These are phyloP conservation scores for Dichetophora obliterata DNA, from an alignment of 2,888 invertebrate genomes.

Conservation along the genomic window DNA sequence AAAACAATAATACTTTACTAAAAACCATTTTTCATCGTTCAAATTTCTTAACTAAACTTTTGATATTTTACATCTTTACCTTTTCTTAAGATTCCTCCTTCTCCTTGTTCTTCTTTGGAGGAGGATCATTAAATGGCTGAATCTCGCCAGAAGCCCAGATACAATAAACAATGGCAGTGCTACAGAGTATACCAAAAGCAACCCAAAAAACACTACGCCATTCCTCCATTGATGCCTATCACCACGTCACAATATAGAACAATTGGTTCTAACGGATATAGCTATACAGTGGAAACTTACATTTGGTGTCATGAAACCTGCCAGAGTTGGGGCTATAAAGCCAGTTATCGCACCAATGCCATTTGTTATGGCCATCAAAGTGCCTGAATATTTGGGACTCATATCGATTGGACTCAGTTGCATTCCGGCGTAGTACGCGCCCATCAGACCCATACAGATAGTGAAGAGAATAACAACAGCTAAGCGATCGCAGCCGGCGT, in stretches of 20 bases:
- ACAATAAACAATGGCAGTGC: constrained; percentile 79
- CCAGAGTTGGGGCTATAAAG: constrained; percentile 76
- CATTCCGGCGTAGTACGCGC: constrained; percentile 77
- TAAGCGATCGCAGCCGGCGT: constrained; percentile 74
- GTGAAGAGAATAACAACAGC: constrained; percentile 74
- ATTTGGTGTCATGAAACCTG: constrained; percentile 75
- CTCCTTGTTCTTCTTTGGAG: constrained; percentile 16
- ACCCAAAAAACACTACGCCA: constrained; percentile 89
- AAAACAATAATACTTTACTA: no score
- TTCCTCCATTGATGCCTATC: constrained; percentile 74
- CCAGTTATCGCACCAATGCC: constrained; percentile 79
- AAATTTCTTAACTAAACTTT: no score
- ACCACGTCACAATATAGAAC: no score
- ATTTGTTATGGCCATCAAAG: constrained; percentile 77
- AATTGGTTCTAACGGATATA: no score
- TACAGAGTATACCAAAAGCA: constrained; percentile 76
- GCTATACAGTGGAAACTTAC: constrained; percentile 67
- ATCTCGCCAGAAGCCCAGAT: constrained; percentile 82
- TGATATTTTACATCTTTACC: no score
- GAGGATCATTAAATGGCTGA: constrained; percentile 79
- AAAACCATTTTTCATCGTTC: no score
- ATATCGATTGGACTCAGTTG: constrained; percentile 77
- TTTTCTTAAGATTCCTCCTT: neutral
- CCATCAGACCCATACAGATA: constrained; percentile 78
- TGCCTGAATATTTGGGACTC: constrained; percentile 77